Percentiles rank a stretch among this genome's conserved stretches.
phyloP scores from a whole-genome alignment of 2,113 vertebrate genomes.

The Lonchura striata region DNA sequence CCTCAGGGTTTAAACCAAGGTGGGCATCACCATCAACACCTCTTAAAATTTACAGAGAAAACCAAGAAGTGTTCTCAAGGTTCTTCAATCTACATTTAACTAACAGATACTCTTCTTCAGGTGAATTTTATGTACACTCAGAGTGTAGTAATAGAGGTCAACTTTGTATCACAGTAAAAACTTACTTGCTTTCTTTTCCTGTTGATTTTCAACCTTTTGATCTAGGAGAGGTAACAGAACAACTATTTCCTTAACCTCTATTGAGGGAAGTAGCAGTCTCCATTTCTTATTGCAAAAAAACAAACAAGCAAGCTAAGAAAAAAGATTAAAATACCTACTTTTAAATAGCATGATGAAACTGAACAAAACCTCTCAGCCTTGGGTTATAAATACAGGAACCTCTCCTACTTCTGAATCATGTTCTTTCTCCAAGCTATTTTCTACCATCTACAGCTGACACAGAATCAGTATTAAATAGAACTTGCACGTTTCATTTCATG shows the following conservation, averaged over 20 bases:
- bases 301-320: not conserved
- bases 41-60: not conserved
- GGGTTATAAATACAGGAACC: not conserved
- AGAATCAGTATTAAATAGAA: not conserved
- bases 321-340: not conserved
- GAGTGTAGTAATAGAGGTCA: not conserved
- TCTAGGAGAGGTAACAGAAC: not conserved
- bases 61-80: not conserved
- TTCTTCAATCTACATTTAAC: not conserved
- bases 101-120: not conserved
- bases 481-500: not conserved
- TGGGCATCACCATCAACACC: not conserved
- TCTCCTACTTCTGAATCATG: not conserved
- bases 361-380: not conserved
- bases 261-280: not conserved
- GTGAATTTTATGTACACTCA: not conserved
- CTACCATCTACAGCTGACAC: not conserved
- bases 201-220: not conserved
- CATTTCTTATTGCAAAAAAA: not conserved
- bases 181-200: not conserved
- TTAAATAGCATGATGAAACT: not conserved
- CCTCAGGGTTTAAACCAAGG: not conserved
- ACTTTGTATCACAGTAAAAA: not conserved
- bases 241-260: not conserved
- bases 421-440: not conserved